Percentiles rank a stretch among this genome's conserved stretches.
These are phyloP conservation scores for Pseudanteris insignis DNA, from an alignment of 2,888 invertebrate species.

Conservation along the genomic window DNA sequence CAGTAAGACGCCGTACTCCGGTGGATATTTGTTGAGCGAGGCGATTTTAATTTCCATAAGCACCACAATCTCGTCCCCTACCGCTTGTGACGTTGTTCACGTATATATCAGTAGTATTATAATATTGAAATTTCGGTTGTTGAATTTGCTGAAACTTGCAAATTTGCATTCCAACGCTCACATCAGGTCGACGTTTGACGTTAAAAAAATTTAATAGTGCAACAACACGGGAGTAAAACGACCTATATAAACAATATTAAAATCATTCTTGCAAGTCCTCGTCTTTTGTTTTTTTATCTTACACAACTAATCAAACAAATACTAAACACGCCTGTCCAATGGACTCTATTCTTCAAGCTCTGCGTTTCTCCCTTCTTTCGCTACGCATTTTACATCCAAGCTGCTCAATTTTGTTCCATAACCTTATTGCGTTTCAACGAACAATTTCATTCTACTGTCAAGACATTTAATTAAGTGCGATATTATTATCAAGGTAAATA, in stretches of 20 bases:
- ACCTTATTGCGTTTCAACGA: no score
- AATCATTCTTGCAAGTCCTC: no score
- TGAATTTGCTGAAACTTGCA: constrained; percentile 51
- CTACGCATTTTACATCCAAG: no score
- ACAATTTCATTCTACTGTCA: no score
- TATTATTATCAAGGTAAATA: no score
- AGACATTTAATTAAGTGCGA: no score
- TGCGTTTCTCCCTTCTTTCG: no score
- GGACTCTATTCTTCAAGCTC: no score
- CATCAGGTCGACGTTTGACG: constrained; percentile 36
- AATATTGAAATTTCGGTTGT: constrained; percentile 58
- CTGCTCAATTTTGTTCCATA: no score
- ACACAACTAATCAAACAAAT: no score
- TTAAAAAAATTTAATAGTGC: constrained; percentile 43
- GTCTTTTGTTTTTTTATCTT: no score
- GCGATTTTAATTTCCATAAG: constrained; percentile 63
- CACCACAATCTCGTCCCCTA: constrained; percentile 52
- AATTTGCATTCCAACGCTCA: constrained; percentile 58
- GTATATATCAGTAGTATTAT: constrained; percentile 50
- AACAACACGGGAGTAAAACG: constrained; percentile 11
- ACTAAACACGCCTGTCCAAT: no score
- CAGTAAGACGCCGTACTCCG: constrained; percentile 50
- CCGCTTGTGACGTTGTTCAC: constrained; percentile 40
- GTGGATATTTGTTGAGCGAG: constrained; percentile 50
- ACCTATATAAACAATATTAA: constrained; percentile 6